phyloP scores from a whole-genome alignment of 2,797 vertebrate species.

The Zalophus californianus region DNA sequence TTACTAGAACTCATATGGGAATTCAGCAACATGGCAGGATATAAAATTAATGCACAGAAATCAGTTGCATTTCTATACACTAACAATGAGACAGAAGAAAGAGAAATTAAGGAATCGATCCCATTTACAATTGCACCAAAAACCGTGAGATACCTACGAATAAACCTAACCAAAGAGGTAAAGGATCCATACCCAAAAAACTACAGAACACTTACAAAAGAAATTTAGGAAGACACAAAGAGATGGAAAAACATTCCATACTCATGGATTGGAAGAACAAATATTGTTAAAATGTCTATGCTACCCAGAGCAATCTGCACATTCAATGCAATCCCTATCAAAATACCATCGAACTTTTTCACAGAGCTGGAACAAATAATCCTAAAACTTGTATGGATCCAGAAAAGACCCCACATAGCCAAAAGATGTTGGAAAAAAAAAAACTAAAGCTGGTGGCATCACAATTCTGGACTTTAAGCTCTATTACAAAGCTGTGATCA shows the following conservation, averaged over 20 bases:
- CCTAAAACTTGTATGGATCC: neutral
- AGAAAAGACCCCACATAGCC: neutral
- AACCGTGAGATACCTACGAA: neutral
- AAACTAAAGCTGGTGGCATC: neutral
- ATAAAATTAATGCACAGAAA: neutral
- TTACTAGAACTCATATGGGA: neutral
- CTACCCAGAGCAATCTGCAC: neutral
- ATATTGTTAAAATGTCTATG: neutral
- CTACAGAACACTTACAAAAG: neutral
- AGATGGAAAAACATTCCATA: neutral
- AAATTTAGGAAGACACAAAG: neutral
- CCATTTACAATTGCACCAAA: neutral
- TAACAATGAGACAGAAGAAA: neutral
- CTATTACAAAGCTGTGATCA: neutral
- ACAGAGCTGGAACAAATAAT: neutral
- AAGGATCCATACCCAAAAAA: neutral
- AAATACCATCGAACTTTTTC: neutral
- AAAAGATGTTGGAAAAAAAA: neutral
- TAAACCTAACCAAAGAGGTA: neutral
- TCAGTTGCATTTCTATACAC: neutral
- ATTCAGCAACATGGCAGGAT: neutral
- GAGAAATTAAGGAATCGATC: neutral
- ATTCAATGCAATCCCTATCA: neutral
- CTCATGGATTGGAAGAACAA: neutral
- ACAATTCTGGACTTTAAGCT: neutral